Conservation (phyloP, 2,888 invertebrate species). For the Leptopilina drosophilae region DNA sequence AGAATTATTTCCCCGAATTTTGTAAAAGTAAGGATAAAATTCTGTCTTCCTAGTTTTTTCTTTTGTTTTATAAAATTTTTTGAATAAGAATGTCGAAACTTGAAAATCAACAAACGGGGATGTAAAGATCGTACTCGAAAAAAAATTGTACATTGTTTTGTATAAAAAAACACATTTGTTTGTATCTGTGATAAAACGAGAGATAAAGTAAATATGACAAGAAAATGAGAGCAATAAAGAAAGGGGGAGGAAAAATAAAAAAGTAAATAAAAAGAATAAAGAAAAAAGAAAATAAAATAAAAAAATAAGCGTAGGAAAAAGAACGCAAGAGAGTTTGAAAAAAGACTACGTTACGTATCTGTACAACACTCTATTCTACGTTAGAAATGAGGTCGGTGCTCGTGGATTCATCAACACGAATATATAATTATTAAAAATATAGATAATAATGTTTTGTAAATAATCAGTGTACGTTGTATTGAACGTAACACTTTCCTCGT, state of each 20-base stretch:
- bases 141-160: slow-evolving; percentile 69
- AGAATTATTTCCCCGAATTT: slow-evolving; percentile 1
- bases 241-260: slow-evolving; percentile 49
- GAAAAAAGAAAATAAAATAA: background rate
- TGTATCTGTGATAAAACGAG: slow-evolving; percentile 75
- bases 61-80: background rate
- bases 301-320: background rate
- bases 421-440: slow-evolving; percentile 62
- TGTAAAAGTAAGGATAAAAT: slow-evolving; percentile 31
- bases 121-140: slow-evolving; percentile 49
- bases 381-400: slow-evolving; percentile 64
- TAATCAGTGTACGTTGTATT: slow-evolving; percentile 55
- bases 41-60: slow-evolving; percentile 19
- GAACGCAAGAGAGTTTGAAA: slow-evolving; percentile 26
- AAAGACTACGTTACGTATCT: slow-evolving; percentile 41
- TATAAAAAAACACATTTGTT: slow-evolving; percentile 73
- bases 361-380: slow-evolving; percentile 54
- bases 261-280: slow-evolving; percentile 37
- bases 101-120: slow-evolving; percentile 37
- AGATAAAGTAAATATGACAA: slow-evolving; percentile 56
- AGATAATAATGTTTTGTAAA: slow-evolving; percentile 67
- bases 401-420: slow-evolving; percentile 67
- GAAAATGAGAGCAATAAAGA: slow-evolving; percentile 41
- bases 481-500: slow-evolving; percentile 10
- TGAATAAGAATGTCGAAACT: slow-evolving; percentile 8